Evolutionary conservation across 2,113 vertebrate genomes (phyloP).

Genomic region (Callaeas wilsoni): DNA sequence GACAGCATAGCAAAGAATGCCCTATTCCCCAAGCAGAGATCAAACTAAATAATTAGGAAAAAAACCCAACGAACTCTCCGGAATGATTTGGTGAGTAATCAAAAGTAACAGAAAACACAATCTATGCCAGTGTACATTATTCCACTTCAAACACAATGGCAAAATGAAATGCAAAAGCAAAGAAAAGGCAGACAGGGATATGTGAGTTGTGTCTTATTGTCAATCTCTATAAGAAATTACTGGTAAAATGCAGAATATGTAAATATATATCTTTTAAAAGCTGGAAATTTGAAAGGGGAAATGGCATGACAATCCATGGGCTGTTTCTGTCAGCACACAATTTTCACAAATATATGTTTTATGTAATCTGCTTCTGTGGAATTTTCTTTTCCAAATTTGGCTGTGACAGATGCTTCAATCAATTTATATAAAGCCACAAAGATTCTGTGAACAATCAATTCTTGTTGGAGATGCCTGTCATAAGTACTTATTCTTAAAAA

Average conservation of each 20-base stretch:
- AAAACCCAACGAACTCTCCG: background rate
- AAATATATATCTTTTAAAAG: background rate
- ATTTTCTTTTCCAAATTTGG: background rate
- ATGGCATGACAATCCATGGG: background rate
- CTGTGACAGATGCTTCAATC: background rate
- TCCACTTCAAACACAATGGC: background rate
- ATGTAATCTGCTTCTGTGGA: background rate
- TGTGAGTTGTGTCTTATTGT: background rate
- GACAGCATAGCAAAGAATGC: conserved; percentile 13
- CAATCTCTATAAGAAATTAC: background rate
- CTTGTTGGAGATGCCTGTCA: background rate
- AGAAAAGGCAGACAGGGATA: background rate
- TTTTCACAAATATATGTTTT: background rate
- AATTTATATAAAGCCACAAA: background rate
- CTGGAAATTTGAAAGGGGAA: background rate
- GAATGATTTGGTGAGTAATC: conserved; percentile 40
- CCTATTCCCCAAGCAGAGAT: conserved; percentile 13
- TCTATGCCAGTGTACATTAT: background rate
- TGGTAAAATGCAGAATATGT: background rate
- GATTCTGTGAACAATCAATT: background rate
- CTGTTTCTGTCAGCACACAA: background rate
- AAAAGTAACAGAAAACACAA: conserved; percentile 27
- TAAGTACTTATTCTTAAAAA: background rate
- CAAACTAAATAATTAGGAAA: conserved; percentile 29
- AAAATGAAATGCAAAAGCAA: conserved; percentile 29